A percentile compares a stretch with the other conserved stretches of the same genome.
Evolutionary conservation across 2,888 invertebrate species (phyloP).

Genomic region (Thereva nobilitata): DNA sequence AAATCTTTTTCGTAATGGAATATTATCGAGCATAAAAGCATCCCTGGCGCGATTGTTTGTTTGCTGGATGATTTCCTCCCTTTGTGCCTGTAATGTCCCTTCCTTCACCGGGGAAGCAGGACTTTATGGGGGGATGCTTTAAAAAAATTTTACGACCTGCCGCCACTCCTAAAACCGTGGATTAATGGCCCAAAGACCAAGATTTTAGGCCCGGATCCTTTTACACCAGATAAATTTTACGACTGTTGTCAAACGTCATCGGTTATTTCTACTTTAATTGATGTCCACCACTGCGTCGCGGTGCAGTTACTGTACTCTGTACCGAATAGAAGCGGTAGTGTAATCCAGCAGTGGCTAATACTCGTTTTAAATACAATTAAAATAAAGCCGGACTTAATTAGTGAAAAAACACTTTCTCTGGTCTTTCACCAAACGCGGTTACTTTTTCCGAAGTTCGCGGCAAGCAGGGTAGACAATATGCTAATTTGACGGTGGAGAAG

Average conservation of each 20-base stretch:
- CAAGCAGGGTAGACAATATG: conserved; percentile 38
- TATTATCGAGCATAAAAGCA: conserved; percentile 24
- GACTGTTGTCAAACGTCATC: conserved; percentile 31
- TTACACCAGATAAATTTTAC: conserved; percentile 15
- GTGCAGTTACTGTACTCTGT: conserved; percentile 14
- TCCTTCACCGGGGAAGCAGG: conserved; percentile 12
- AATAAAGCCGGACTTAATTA: conserved; percentile 29
- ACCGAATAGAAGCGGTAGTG: conserved; percentile 3
- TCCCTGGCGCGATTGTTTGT: conserved; percentile 41
- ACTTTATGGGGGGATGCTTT: conserved; percentile 4
- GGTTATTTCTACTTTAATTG: conserved; percentile 25
- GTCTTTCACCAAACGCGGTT: neutral
- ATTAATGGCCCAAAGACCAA: conserved; percentile 25
- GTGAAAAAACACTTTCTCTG: conserved; percentile 5
- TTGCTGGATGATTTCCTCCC: conserved; percentile 43
- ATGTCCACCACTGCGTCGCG: conserved; percentile 5
- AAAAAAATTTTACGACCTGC: conserved; percentile 33
- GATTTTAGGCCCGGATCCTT: conserved; percentile 1
- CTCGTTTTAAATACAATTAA: neutral
- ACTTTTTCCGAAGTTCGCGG: conserved; percentile 12
- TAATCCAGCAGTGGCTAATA: too few species aligned
- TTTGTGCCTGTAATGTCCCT: conserved; percentile 43
- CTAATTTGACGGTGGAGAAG: conserved; percentile 40
- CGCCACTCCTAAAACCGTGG: conserved; percentile 27
- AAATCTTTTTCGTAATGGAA: conserved; percentile 32